Conservation (phyloP, 2,797 vertebrate species). For the Pangasius larnaudii region DNA sequence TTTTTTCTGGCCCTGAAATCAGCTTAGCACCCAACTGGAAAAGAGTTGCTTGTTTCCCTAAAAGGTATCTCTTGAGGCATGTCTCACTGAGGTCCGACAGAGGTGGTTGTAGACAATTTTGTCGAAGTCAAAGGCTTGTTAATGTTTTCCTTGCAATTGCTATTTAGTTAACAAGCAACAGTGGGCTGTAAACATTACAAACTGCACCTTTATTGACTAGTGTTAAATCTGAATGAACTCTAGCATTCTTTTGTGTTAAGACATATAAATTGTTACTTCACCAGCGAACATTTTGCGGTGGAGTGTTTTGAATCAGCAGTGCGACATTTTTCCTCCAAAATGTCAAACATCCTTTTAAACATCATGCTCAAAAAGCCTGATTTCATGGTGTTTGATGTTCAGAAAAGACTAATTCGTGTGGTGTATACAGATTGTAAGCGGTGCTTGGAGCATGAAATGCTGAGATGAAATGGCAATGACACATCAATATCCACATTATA, state of each 20-base stretch:
- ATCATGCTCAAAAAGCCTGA: constrained; percentile 2
- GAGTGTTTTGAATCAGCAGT: background rate
- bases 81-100: background rate
- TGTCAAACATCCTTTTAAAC: constrained; percentile 19
- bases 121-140: background rate
- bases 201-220: background rate
- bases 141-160: background rate
- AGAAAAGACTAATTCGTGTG: constrained; percentile 23
- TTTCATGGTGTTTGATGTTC: constrained; percentile 26
- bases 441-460: constrained; percentile 6
- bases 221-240: background rate
- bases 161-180: background rate
- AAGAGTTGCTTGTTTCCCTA: background rate
- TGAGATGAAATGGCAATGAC: constrained; percentile 19
- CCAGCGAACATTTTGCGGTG: background rate
- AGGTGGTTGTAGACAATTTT: background rate
- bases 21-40: background rate
- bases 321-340: background rate
- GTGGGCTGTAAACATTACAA: background rate
- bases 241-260: background rate
- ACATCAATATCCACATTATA: constrained; percentile 24
- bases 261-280: background rate
- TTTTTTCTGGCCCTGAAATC: background rate
- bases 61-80: background rate
- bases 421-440: constrained; percentile 15